Percentiles rank a stretch among this genome's conserved stretches.
phyloP scores from a whole-genome alignment of 2,888 invertebrate genomes.

The Pseudolycoriella hygida region DNA sequence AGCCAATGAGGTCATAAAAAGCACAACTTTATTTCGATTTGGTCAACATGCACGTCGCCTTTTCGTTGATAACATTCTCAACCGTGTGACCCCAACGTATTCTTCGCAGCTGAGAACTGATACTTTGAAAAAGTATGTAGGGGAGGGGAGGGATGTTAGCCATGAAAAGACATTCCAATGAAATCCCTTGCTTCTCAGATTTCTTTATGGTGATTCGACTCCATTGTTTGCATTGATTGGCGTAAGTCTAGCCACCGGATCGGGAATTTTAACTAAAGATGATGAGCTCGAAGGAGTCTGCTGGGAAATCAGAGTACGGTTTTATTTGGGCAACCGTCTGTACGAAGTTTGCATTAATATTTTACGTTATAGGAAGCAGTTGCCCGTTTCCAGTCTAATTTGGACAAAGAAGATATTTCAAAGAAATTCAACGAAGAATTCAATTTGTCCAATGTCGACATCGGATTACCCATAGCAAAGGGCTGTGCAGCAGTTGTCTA shows the following conservation, averaged over 20 bases:
- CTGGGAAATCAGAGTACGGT: conserved; percentile 51
- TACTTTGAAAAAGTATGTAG: conserved; percentile 36
- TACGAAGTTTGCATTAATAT: neutral
- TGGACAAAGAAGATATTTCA: conserved; percentile 18
- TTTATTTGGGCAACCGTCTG: too few relatives aligned
- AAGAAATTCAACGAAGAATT: conserved; percentile 23
- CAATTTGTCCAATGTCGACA: conserved; percentile 38
- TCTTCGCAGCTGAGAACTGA: conserved; percentile 42
- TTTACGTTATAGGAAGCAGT: conserved; percentile 19
- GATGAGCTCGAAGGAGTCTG: conserved; percentile 63
- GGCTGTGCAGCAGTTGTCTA: conserved; percentile 72
- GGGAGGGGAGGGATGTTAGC: neutral
- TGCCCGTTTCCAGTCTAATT: conserved; percentile 21
- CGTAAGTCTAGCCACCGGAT: conserved; percentile 52
- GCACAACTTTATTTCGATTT: conserved; percentile 31
- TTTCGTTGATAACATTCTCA: conserved; percentile 50
- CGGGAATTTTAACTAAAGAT: conserved; percentile 54
- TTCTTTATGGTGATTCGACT: conserved; percentile 48
- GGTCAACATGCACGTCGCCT: conserved; percentile 45
- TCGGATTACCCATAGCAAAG: conserved; percentile 57
- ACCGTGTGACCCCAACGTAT: conserved; percentile 45
- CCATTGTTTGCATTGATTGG: conserved; percentile 60
- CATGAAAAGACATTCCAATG: neutral
- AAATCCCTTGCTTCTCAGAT: conserved; percentile 17
- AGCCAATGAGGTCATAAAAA: conserved; percentile 6